Percentiles rank a stretch among this genome's conserved stretches.
phyloP scores from a whole-genome alignment of 2,888 invertebrate species.

The Oithona nana region DNA sequence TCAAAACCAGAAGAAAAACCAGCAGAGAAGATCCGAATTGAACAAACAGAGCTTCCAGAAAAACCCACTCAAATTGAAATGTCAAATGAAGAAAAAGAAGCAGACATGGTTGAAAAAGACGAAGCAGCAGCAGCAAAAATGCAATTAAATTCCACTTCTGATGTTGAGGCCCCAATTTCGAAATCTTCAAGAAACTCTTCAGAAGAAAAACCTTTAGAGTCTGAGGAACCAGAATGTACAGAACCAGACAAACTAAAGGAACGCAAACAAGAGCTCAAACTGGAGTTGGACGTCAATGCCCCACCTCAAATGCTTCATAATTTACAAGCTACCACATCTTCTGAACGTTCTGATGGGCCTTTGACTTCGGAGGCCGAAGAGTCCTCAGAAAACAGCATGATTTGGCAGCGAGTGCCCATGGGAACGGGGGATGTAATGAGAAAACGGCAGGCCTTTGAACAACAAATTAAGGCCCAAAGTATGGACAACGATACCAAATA shows the following conservation, averaged over 20 bases:
- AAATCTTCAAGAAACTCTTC: too few species aligned
- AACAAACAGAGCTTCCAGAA: neutral
- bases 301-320: neutral
- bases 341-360: too few species aligned
- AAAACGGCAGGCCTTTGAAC: slow-evolving; percentile 4
- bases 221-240: neutral
- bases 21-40: too few species aligned
- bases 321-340: neutral
- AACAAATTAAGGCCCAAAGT: slow-evolving; percentile 3
- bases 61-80: neutral
- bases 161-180: neutral
- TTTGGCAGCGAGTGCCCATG: slow-evolving; percentile 10
- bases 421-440: slow-evolving; percentile 5
- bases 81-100: neutral
- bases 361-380: too few species aligned
- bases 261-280: neutral
- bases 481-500: neutral
- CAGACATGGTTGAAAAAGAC: neutral
- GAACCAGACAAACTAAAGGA: neutral
- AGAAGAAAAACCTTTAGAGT: too few species aligned
- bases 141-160: neutral
- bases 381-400: slow-evolving; percentile 2
- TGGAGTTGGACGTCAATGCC: neutral
- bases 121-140: neutral
- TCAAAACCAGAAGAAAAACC: neutral